phyloP scores from a whole-genome alignment of 2,888 invertebrate genomes.

The Autographa gamma region DNA sequence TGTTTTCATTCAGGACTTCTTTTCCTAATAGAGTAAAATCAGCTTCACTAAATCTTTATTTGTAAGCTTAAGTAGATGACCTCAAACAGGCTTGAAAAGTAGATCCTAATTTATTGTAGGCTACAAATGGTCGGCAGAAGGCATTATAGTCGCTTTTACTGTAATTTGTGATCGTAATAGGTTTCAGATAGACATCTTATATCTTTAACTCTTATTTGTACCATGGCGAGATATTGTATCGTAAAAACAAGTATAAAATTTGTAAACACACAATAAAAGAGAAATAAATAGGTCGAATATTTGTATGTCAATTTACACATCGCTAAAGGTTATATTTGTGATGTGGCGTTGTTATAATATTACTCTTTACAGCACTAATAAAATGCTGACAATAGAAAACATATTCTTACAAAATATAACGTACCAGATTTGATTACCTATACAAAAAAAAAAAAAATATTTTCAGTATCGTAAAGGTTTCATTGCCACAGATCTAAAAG shows the following conservation, averaged over 20 bases:
- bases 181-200: slow-evolving; percentile 9
- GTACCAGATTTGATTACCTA: too few relatives aligned
- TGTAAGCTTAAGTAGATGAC: slow-evolving; percentile 25
- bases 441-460: too few relatives aligned
- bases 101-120: slow-evolving; percentile 26
- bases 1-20: background rate
- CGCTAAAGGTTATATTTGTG: too few relatives aligned
- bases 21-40: slow-evolving; percentile 39
- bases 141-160: background rate
- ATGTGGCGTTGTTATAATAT: too few relatives aligned
- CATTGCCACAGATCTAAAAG: slow-evolving; percentile 30
- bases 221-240: background rate
- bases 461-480: slow-evolving; percentile 23
- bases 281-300: too few relatives aligned
- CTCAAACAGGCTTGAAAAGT: slow-evolving; percentile 15
- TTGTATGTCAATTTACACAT: too few relatives aligned
- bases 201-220: slow-evolving; percentile 8
- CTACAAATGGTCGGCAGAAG: slow-evolving; percentile 14
- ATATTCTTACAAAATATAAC: too few relatives aligned
- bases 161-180: slow-evolving; percentile 8
- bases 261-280: too few relatives aligned
- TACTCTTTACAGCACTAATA: too few relatives aligned
- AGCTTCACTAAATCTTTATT: slow-evolving; percentile 44
- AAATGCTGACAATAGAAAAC: too few relatives aligned
- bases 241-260: background rate